Conservation (phyloP, 2,113 vertebrate genomes). For the Entomyzon cyanotis region DNA sequence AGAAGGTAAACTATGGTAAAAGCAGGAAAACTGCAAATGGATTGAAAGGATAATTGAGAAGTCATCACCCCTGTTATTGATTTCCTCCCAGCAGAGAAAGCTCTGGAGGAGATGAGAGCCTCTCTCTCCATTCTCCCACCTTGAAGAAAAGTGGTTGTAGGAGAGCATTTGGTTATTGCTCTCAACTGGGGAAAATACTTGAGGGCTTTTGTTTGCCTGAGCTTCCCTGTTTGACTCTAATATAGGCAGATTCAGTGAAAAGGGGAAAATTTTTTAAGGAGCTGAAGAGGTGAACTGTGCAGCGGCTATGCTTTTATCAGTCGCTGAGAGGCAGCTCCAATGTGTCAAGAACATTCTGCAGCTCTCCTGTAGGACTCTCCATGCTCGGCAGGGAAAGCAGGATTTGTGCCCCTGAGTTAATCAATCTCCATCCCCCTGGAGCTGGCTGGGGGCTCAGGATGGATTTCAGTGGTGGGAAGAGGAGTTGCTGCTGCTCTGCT, state of each 20-base stretch:
- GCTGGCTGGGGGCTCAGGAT: background rate
- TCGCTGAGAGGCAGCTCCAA: background rate
- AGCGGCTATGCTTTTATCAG: background rate
- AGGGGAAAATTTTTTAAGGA: background rate
- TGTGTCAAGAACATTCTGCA: background rate
- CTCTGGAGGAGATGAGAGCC: background rate
- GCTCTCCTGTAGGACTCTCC: background rate
- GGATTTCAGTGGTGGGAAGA: background rate
- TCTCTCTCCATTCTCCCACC: background rate
- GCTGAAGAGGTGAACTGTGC: background rate
- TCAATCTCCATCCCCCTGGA: background rate
- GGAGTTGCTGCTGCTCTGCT: background rate
- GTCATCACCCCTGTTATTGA: background rate
- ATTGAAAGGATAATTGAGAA: background rate
- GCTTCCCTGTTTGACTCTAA: background rate
- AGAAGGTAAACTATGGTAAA: background rate
- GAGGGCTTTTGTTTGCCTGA: conserved; percentile 8
- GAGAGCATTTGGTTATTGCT: background rate
- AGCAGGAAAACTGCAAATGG: background rate
- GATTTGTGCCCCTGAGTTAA: background rate
- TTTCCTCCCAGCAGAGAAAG: background rate
- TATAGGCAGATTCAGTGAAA: background rate
- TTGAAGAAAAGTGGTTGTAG: background rate
- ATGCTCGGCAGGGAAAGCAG: background rate
- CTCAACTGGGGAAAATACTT: background rate